These are phyloP conservation scores for Drosophila prostipennis DNA, from an alignment of 2,888 invertebrate species.

Conservation along the genomic window DNA sequence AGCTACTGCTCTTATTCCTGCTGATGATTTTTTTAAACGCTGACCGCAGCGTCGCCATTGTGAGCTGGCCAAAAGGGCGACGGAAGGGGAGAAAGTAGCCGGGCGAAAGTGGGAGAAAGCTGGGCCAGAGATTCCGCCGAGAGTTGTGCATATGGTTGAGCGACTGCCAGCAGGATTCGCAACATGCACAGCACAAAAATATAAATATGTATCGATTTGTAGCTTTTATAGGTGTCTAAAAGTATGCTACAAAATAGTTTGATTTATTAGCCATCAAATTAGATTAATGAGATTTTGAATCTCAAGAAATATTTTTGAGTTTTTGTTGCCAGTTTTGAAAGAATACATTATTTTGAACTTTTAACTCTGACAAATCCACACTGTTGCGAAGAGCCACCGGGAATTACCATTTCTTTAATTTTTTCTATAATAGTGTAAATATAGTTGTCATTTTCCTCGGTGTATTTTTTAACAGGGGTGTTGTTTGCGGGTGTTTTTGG, in stretches of 20 bases:
- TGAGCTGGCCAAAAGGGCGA: slow-evolving; percentile 32
- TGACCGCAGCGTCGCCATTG: slow-evolving; percentile 72
- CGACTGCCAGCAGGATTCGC: slow-evolving; percentile 48
- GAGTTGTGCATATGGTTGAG: slow-evolving; percentile 72
- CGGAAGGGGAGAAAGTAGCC: not conserved
- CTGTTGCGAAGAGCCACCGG: too few relatives aligned
- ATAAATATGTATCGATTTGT: too few relatives aligned
- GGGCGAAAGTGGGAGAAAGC: slow-evolving; percentile 2
- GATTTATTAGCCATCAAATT: too few relatives aligned
- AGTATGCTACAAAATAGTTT: too few relatives aligned
- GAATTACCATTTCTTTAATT: too few relatives aligned
- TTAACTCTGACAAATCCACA: too few relatives aligned
- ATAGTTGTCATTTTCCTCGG: not conserved
- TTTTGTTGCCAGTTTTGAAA: too few relatives aligned
- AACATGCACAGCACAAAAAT: slow-evolving; percentile 1
- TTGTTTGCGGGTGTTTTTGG: slow-evolving; percentile 1
- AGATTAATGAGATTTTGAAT: too few relatives aligned
- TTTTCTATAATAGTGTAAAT: too few relatives aligned
- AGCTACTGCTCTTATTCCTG: slow-evolving; percentile 21
- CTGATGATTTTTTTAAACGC: slow-evolving; percentile 54
- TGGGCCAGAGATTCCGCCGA: slow-evolving; percentile 56
- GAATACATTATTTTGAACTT: too few relatives aligned
- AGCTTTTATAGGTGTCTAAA: not conserved
- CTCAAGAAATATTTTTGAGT: too few relatives aligned
- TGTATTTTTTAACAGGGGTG: slow-evolving; percentile 3